These are phyloP conservation scores for Tyrophagus putrescentiae DNA, from an alignment of 1,140 invertebrate species.

Conservation along the genomic window DNA sequence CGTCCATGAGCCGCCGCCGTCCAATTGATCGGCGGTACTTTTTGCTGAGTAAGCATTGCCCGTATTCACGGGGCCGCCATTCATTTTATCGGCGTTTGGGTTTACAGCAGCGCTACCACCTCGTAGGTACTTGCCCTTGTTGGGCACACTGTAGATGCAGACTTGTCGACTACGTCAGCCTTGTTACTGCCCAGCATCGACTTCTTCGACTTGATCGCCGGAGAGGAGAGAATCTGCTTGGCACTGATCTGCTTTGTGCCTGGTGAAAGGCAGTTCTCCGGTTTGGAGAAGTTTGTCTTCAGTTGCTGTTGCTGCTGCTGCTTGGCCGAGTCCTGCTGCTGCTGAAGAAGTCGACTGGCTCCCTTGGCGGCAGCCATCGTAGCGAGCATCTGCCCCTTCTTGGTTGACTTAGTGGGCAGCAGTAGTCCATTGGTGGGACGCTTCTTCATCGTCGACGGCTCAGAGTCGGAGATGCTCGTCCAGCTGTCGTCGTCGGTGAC, in stretches of 20 bases:
- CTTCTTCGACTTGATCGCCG: neutral
- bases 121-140: constrained; percentile 18
- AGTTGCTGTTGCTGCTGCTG: neutral
- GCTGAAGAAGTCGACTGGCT: no score
- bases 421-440: neutral
- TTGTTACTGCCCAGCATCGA: neutral
- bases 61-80: neutral
- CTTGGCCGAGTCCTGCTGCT: no score
- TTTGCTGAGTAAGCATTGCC: constrained; percentile 7
- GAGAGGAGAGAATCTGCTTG: no score
- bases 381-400: neutral
- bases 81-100: neutral
- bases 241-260: neutral
- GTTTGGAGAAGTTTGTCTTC: constrained; percentile 10
- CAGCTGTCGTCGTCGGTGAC: constrained; percentile 8
- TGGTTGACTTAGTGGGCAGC: neutral
- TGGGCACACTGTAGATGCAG: constrained; percentile 13
- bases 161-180: neutral
- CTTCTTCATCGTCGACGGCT: neutral
- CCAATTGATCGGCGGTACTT: constrained; percentile 41
- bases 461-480: constrained; percentile 2
- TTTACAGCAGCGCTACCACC: constrained; percentile 1
- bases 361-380: neutral
- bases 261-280: constrained; percentile 3
- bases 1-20: constrained; percentile 57